Evolutionary conservation across 2,888 invertebrate species (phyloP).

Genomic region (Brachynemurus nebulosus): DNA sequence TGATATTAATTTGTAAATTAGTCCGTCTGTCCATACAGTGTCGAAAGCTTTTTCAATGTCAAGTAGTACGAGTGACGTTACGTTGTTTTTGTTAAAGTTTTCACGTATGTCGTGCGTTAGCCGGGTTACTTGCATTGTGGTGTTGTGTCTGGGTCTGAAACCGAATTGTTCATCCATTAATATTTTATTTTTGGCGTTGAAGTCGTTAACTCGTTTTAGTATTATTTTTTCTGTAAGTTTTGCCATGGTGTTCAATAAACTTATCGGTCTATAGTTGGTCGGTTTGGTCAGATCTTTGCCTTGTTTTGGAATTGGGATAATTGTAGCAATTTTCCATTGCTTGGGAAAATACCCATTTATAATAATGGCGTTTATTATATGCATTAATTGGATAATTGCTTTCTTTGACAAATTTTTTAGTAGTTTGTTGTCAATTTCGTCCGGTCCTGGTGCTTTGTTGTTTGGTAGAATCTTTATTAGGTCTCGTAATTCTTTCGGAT

Average conservation of each 20-base stretch:
- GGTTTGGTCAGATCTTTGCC: conserved; percentile 13
- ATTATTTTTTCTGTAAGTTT: conserved; percentile 19
- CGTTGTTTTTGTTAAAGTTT: conserved; percentile 20
- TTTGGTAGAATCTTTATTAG: conserved; percentile 11
- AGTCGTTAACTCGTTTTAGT: conserved; percentile 13
- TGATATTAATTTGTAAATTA: conserved; percentile 22
- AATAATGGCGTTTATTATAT: conserved; percentile 15
- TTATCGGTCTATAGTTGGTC: conserved; percentile 18
- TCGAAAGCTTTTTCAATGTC: conserved; percentile 27
- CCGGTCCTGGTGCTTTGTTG: conserved; percentile 16
- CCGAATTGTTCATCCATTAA: conserved; percentile 21
- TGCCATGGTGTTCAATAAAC: conserved; percentile 13
- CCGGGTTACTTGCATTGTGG: conserved; percentile 21
- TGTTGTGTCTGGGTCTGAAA: conserved; percentile 22
- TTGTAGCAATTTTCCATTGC: conserved; percentile 17
- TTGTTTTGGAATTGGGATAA: conserved; percentile 18
- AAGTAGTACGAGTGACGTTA: conserved; percentile 21
- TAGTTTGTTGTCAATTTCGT: conserved; percentile 15
- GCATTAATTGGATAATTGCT: conserved; percentile 14
- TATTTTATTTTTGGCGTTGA: conserved; percentile 15
- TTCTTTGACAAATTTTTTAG: conserved; percentile 18
- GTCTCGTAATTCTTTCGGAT: conserved; percentile 11
- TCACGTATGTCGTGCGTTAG: conserved; percentile 20
- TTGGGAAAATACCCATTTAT: conserved; percentile 15
- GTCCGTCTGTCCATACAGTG: conserved; percentile 22